These are phyloP conservation scores for Lacerta bilineata DNA, from an alignment of 2,797 vertebrate species.

Conservation along the genomic window DNA sequence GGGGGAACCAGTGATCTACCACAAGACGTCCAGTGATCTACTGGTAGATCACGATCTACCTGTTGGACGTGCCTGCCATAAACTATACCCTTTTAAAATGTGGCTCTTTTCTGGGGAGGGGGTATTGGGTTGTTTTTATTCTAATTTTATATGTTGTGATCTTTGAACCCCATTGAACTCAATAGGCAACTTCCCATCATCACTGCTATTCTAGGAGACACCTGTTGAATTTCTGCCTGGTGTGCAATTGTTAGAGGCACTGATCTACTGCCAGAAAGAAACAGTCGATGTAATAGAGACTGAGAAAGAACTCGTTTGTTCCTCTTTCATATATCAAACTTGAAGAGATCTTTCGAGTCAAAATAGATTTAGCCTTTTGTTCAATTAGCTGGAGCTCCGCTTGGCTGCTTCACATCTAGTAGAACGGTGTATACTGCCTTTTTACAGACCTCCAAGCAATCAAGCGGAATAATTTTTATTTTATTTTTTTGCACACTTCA, in stretches of 20 bases:
- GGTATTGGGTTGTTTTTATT: too few species aligned
- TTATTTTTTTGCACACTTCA: not conserved
- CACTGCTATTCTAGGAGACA: not conserved
- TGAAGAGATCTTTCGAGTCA: not conserved
- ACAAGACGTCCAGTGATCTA: too few species aligned
- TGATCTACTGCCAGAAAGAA: not conserved
- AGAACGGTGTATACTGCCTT: not conserved
- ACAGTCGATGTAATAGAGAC: not conserved
- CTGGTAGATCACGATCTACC: too few species aligned
- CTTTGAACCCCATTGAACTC: too few species aligned
- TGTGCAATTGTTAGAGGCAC: not conserved
- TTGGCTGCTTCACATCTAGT: not conserved
- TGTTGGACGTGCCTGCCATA: too few species aligned
- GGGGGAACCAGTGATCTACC: too few species aligned
- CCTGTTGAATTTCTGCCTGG: not conserved
- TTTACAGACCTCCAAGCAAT: conserved; percentile 11
- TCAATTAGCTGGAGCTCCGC: not conserved
- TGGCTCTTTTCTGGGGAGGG: too few species aligned
- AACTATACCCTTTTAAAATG: too few species aligned
- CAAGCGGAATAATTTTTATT: not conserved
- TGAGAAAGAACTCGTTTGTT: not conserved
- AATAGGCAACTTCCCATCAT: not conserved
- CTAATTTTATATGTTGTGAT: too few species aligned
- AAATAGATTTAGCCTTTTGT: not conserved
- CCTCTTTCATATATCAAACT: not conserved